Conservation (phyloP, 1,140 invertebrate species). For the Drosophila neocordata region DNA sequence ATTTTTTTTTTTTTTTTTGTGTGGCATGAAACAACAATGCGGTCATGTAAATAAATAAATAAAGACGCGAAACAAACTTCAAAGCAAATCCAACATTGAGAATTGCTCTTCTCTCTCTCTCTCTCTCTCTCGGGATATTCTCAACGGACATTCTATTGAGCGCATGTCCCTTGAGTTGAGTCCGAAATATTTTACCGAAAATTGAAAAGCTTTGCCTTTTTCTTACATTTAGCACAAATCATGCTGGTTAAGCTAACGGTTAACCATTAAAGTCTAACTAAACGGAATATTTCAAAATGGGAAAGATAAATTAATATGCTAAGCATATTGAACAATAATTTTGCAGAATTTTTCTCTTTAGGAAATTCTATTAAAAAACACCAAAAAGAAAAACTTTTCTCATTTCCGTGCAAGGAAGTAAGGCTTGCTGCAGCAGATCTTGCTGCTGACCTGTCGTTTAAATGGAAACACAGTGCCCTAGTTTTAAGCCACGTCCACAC, state of each 20-base stretch:
- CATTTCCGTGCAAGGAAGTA: constrained; percentile 28
- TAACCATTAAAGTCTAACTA: constrained; percentile 2
- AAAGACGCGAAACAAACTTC: constrained; percentile 71
- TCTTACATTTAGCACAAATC: constrained; percentile 45
- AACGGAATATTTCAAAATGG: not conserved
- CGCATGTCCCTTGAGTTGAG: constrained; percentile 43
- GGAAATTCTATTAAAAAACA: too few relatives aligned
- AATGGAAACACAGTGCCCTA: constrained; percentile 81
- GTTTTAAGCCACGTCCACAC: constrained; percentile 61
- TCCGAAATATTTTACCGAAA: constrained; percentile 44
- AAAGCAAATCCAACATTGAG: constrained; percentile 66
- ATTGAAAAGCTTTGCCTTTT: constrained; percentile 39
- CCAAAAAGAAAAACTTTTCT: too few relatives aligned
- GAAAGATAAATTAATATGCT: too few relatives aligned
- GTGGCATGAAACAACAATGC: constrained; percentile 25
- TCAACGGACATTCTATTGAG: constrained; percentile 13
- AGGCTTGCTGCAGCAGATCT: constrained; percentile 45
- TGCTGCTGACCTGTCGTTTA: constrained; percentile 57
- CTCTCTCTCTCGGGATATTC: not conserved
- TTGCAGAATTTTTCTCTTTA: not conserved
- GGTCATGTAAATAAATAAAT: constrained; percentile 74
- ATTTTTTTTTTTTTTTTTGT: not conserved
- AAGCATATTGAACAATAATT: too few relatives aligned
- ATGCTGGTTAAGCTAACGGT: constrained; percentile 60
- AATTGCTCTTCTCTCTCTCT: too few relatives aligned